Evolutionary conservation across 2,113 vertebrate genomes (phyloP).

Genomic region (Hippocampus zosterae): DNA sequence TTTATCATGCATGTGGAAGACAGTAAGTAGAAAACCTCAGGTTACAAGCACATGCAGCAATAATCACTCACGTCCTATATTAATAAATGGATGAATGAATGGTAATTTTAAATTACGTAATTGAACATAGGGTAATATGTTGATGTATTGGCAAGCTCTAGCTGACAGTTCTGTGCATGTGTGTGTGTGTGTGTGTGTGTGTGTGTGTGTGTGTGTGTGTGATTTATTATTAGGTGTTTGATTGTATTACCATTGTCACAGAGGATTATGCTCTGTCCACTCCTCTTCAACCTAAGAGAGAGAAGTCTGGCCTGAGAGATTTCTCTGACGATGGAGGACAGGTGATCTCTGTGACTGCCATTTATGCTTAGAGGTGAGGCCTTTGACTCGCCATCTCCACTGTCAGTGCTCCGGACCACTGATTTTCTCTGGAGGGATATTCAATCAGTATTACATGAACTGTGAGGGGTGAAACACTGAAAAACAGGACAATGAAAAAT

Average conservation of each 20-base stretch:
- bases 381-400: slow-evolving; percentile 59
- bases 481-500: neutral
- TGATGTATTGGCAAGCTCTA: too few relatives aligned
- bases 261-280: slow-evolving; percentile 57
- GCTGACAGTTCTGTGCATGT: too few relatives aligned
- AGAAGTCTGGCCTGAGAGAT: slow-evolving; percentile 67
- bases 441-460: neutral
- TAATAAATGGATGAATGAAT: too few relatives aligned
- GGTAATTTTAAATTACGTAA: too few relatives aligned
- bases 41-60: too few relatives aligned
- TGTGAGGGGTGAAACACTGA: neutral
- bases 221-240: neutral
- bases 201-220: too few relatives aligned
- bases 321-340: slow-evolving; percentile 66
- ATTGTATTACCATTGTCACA: slow-evolving; percentile 68
- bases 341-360: slow-evolving; percentile 64
- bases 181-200: too few relatives aligned
- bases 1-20: too few relatives aligned
- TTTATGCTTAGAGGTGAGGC: slow-evolving; percentile 67
- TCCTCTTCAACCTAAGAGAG: slow-evolving; percentile 68
- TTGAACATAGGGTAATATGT: too few relatives aligned
- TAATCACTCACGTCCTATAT: too few relatives aligned
- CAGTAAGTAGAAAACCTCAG: too few relatives aligned
- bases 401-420: slow-evolving; percentile 62
- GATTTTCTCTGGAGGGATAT: slow-evolving; percentile 72